A percentile compares a stretch with the other conserved stretches of the same genome.
Conservation (phyloP, 2,888 invertebrate species). For the Spialia ferax region DNA sequence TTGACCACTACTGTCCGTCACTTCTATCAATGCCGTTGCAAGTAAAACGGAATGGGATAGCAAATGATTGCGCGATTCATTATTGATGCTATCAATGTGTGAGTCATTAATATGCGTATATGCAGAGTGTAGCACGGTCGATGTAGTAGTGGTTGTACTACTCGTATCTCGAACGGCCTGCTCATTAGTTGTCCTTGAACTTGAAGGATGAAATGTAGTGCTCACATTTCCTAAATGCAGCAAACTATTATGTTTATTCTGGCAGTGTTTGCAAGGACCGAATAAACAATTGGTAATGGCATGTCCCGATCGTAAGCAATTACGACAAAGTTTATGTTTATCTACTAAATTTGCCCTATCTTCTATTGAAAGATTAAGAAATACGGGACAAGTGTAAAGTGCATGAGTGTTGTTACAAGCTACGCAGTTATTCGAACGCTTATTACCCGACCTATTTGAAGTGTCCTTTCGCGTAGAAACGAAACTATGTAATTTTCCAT, state of each 20-base stretch:
- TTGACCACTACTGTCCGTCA: not conserved
- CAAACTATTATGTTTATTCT: conserved; percentile 40
- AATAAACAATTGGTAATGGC: conserved; percentile 7
- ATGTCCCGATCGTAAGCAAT: conserved; percentile 2
- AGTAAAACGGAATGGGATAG: not conserved
- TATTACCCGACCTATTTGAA: not conserved
- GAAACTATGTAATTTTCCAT: not conserved
- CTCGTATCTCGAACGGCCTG: no score
- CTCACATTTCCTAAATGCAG: conserved; percentile 32
- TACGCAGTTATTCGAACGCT: not conserved
- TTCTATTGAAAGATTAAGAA: not conserved
- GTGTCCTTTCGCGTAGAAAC: conserved; percentile 1
- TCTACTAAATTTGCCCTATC: not conserved
- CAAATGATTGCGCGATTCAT: no score
- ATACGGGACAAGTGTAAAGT: conserved; percentile 25
- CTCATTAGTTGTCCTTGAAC: conserved; percentile 1
- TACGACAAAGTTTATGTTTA: not conserved
- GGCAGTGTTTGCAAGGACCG: conserved; percentile 42
- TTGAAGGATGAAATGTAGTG: not conserved
- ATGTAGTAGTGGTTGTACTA: no score
- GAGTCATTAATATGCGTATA: no score
- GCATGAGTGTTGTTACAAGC: conserved; percentile 32
- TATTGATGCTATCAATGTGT: no score
- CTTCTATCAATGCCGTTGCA: not conserved
- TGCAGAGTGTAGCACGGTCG: no score